Evolutionary conservation across 37 sponge, comb jelly and placozoan genomes (phyloP).

Genomic region (Spongia lamella): DNA sequence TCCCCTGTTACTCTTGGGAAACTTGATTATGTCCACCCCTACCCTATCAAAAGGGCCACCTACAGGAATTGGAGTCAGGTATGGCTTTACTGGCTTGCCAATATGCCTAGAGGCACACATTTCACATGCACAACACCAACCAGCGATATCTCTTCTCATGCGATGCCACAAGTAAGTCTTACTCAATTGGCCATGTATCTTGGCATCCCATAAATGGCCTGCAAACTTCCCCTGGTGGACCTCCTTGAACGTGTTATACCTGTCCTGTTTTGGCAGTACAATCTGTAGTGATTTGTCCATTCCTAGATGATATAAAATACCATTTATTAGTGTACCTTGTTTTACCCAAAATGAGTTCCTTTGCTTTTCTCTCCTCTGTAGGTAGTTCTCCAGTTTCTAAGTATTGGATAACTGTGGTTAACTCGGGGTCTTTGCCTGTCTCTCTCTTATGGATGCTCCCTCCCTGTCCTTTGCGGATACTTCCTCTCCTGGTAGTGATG

Average conservation of each 20-base stretch:
- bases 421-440: no score
- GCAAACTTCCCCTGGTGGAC: no score
- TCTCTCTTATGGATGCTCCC: no score
- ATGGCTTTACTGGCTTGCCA: neutral
- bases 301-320: no score
- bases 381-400: neutral
- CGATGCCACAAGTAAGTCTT: neutral
- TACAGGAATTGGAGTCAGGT: constrained; percentile 3
- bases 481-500: no score
- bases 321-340: neutral
- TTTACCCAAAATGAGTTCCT: neutral
- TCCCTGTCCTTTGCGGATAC: no score
- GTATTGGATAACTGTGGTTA: constrained; percentile 6
- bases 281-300: no score
- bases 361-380: neutral
- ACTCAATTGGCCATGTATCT: neutral
- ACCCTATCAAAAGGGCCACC: constrained; percentile 7
- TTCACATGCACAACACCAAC: neutral
- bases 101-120: neutral
- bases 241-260: no score
- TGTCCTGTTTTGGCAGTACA: no score
- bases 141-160: neutral
- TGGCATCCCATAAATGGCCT: neutral
- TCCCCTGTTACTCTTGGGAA: neutral
- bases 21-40: neutral